These are phyloP conservation scores for Porites evermanni DNA, from an alignment of 92 coral and sea anemone genomes.

Conservation along the genomic window DNA sequence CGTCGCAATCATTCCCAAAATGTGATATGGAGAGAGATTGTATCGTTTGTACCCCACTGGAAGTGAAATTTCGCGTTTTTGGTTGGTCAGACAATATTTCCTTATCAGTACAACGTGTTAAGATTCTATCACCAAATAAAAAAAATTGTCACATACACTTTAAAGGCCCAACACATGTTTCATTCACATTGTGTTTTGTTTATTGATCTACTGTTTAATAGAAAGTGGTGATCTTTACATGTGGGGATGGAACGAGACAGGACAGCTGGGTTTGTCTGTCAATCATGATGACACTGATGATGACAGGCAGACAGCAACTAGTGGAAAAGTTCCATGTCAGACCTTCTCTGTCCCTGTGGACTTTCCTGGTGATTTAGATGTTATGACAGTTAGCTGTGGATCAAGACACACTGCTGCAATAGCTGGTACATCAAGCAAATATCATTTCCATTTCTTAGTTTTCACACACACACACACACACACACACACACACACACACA, in stretches of 20 bases:
- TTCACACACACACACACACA: too few species aligned
- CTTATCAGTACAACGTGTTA: too few species aligned
- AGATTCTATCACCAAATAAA: too few species aligned
- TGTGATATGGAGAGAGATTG: too few species aligned
- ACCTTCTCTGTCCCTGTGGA: conserved; percentile 65
- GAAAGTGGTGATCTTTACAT: conserved; percentile 92
- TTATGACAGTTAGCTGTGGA: conserved; percentile 84
- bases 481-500: too few species aligned
- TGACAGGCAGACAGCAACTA: background rate
- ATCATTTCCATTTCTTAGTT: background rate
- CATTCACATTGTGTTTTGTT: background rate
- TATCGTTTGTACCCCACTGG: too few species aligned
- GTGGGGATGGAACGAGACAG: conserved; percentile 99
- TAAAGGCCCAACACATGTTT: too few species aligned
- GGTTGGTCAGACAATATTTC: too few species aligned
- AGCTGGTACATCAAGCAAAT: conserved; percentile 50
- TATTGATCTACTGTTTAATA: background rate
- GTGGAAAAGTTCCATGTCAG: conserved; percentile 62
- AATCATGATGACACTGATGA: conserved; percentile 32
- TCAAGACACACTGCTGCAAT: conserved; percentile 92
- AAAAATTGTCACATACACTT: too few species aligned
- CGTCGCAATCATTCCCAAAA: too few species aligned
- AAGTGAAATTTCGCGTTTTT: too few species aligned
- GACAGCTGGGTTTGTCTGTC: conserved; percentile 87
- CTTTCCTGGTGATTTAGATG: conserved; percentile 64